Evolutionary conservation across 2,113 vertebrate genomes (phyloP), one percentile per base, ranked within the genome.

Genomic region (Herpetotheres cachinnans): DNA sequence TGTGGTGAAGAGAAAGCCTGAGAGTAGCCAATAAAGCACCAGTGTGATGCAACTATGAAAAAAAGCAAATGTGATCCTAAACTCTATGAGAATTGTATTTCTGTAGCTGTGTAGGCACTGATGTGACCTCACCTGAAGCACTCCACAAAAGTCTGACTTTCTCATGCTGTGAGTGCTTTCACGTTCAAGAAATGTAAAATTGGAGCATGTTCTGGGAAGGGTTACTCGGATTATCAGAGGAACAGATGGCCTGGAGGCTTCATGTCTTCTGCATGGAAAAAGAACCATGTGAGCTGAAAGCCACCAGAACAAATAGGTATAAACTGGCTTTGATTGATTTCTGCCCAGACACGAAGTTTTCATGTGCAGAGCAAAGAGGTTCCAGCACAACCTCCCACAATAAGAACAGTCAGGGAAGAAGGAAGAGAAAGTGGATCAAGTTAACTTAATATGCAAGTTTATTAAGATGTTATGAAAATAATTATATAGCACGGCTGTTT

Each of bases 391-490:
- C 3, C 30, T 36, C 59, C 49, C 52, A 74, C 36, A 88, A 72
- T 27, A 91, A 74, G 34, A 83, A 71, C 7, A 29, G 27, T 24
- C 42, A 73, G 9, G n/a, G 58, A 83, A 88, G 50, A 90, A 80
- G 46, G 54, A 95, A 90, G 54, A 77, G 26, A 49, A 82, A 82
- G 16, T 21, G 16, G 61, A 93, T 76, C 87, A 89, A 93, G 49
- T 87, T 87, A 91, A 88, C 78, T 94, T 93, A 91, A 93, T 85
- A 93, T 70, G 50, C 70, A 94, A 85, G 52, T 63, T 82, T 79
- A 84, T 87, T 50, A 95, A 91, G 49, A 65, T 42, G 40, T 30
- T 91, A 85, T 29, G 22, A 95, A 96, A 96, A 95, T 77, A 92
- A 90, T 92, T 90, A 50, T 27, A 65, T 17, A 82, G 55, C 17